Conservation (phyloP, 2,797 vertebrate species). For the Sebastes cheni region DNA sequence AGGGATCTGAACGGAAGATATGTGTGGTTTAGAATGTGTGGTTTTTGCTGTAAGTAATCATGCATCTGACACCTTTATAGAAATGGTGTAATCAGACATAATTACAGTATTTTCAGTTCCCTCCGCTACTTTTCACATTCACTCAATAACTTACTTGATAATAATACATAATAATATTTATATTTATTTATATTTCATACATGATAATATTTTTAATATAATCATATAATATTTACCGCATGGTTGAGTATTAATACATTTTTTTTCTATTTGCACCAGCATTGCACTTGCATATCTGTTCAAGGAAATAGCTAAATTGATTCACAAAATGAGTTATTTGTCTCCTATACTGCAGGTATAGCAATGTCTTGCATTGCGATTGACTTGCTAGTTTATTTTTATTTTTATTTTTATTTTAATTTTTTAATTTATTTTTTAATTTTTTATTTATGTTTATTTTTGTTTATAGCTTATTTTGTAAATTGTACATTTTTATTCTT, state of each 20-base stretch:
- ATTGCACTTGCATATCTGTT: not conserved
- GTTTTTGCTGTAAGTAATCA: not conserved
- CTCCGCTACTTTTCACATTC: not conserved
- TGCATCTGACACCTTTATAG: not conserved
- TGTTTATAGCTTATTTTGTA: no score
- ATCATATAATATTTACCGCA: not conserved
- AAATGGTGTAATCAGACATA: not conserved
- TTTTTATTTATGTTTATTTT: no score
- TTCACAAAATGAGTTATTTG: no score
- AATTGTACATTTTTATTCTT: no score
- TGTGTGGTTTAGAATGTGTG: not conserved
- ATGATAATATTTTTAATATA: not conserved
- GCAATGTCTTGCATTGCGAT: not conserved
- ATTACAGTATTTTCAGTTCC: not conserved
- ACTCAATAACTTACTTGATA: not conserved
- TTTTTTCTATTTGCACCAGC: not conserved
- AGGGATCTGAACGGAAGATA: not conserved
- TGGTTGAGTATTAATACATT: not conserved
- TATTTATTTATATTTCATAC: no score
- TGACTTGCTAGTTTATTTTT: not conserved
- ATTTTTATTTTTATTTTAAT: no score
- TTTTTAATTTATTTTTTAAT: no score
- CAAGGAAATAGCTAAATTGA: no score
- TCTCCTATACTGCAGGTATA: not conserved
- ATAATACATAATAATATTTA: no score